A percentile compares a stretch with the other conserved stretches of the same genome.
These are phyloP conservation scores for Rhinopomastus cyanomelas DNA, from an alignment of 2,113 vertebrate genomes.

Conservation along the genomic window DNA sequence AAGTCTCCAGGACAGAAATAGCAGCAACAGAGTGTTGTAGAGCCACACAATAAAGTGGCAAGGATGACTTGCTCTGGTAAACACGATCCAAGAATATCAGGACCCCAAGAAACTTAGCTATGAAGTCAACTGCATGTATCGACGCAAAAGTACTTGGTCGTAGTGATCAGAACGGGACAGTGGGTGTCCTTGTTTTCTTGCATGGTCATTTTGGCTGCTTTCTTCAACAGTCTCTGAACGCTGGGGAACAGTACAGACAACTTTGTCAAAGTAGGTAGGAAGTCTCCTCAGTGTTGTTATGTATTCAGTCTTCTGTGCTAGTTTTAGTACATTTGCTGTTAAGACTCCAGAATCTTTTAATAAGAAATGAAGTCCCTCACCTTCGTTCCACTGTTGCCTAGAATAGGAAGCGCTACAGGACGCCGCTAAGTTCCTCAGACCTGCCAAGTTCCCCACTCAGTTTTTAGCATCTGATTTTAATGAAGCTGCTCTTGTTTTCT, in stretches of 20 bases:
- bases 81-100: background rate
- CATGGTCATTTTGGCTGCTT: background rate
- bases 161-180: background rate
- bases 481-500: background rate
- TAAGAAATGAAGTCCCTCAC: background rate
- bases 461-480: background rate
- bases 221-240: background rate
- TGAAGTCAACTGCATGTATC: background rate
- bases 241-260: background rate
- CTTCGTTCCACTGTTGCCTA: background rate
- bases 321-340: background rate
- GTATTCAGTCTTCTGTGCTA: background rate
- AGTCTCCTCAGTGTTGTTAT: background rate
- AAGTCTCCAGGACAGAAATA: background rate
- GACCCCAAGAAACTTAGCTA: background rate
- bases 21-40: background rate
- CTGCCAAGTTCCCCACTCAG: background rate
- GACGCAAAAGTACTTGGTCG: background rate
- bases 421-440: background rate
- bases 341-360: background rate
- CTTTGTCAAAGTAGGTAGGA: background rate
- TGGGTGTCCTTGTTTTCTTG: background rate
- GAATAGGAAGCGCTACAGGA: background rate
- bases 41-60: background rate
- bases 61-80: background rate